These are phyloP conservation scores for Luperina testacea DNA, from an alignment of 2,888 invertebrate genomes.

Conservation along the genomic window DNA sequence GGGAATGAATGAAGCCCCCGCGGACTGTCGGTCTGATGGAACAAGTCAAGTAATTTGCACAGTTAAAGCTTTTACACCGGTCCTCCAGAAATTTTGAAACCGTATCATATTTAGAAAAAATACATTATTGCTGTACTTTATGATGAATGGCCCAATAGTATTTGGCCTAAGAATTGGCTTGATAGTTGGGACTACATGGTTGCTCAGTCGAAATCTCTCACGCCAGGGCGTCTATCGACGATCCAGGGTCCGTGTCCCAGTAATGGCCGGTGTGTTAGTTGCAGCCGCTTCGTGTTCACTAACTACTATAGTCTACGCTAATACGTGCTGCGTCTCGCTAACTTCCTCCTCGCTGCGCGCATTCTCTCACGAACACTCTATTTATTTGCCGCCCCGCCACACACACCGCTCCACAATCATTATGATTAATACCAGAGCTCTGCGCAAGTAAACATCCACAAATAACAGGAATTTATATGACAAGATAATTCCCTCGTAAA, in stretches of 20 bases:
- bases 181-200: background rate
- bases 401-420: slow-evolving; percentile 27
- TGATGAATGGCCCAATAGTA: background rate
- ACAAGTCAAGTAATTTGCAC: background rate
- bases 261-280: background rate
- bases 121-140: background rate
- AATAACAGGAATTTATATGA: slow-evolving; percentile 42
- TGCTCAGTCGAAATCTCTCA: background rate
- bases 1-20: background rate
- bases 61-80: background rate
- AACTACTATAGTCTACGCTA: background rate
- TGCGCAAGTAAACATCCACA: slow-evolving; percentile 24
- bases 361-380: slow-evolving; percentile 59
- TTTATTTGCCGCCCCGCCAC: slow-evolving; percentile 33
- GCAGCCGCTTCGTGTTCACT: background rate
- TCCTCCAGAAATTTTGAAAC: background rate
- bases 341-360: slow-evolving; percentile 32
- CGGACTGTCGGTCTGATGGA: background rate
- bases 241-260: background rate
- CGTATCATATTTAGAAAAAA: background rate
- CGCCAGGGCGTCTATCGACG: background rate
- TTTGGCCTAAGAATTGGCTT: background rate
- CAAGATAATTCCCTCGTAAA: slow-evolving; percentile 31
- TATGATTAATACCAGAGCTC: slow-evolving; percentile 39
- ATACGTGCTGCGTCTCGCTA: slow-evolving; percentile 13